Percentiles rank a stretch among this genome's conserved stretches.
Evolutionary conservation across 1,140 invertebrate genomes (phyloP).

Genomic region (Onthophagus taurus): DNA sequence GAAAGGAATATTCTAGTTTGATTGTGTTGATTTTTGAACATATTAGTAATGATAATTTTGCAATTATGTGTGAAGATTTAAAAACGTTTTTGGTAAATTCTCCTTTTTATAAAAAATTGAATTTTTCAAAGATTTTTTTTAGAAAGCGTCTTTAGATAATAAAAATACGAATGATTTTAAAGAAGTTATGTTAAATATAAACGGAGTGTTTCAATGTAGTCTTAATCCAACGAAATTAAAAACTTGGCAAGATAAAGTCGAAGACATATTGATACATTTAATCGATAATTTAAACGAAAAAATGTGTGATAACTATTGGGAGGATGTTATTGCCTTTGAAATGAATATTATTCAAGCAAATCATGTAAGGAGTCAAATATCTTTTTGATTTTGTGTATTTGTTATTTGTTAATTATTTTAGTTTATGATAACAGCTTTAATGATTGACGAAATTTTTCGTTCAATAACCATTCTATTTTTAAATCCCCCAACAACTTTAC

Average conservation of each 20-base stretch:
- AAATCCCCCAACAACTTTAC: background rate
- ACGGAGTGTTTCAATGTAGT: slow-evolving; percentile 6
- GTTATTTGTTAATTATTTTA: slow-evolving; percentile 18
- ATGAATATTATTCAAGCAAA: slow-evolving; percentile 20
- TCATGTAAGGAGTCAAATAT: slow-evolving; percentile 18
- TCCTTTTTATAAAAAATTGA: background rate
- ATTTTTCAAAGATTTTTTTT: background rate
- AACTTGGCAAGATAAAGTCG: slow-evolving; percentile 20
- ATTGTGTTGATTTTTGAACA: slow-evolving; percentile 23
- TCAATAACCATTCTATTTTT: slow-evolving; percentile 3
- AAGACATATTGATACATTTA: slow-evolving; percentile 21
- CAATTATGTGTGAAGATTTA: slow-evolving; percentile 19
- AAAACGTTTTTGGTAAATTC: slow-evolving; percentile 11
- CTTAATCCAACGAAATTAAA: slow-evolving; percentile 26
- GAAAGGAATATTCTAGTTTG: slow-evolving; percentile 24
- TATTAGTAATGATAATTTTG: slow-evolving; percentile 28
- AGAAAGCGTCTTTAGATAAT: background rate
- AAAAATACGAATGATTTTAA: slow-evolving; percentile 1
- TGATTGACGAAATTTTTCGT: slow-evolving; percentile 24
- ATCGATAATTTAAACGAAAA: slow-evolving; percentile 7
- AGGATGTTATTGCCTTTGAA: slow-evolving; percentile 21
- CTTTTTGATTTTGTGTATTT: background rate
- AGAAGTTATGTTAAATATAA: background rate
- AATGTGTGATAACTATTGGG: slow-evolving; percentile 15
- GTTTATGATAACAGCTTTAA: slow-evolving; percentile 23